Evolutionary conservation across 2,888 invertebrate species (phyloP).

Genomic region (Strigamia transsilvanica): DNA sequence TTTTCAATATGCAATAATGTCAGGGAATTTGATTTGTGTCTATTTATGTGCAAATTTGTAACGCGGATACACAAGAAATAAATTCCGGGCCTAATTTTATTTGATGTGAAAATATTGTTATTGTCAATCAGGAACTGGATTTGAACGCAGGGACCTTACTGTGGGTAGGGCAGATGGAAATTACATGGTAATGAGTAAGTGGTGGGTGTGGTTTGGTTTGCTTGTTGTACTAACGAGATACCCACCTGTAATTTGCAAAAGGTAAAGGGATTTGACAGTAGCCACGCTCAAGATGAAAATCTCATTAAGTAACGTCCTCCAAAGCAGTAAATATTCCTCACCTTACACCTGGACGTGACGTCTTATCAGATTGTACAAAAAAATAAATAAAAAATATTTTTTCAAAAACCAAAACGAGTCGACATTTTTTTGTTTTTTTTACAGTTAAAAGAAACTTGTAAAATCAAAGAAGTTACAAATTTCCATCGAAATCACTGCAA

Average conservation of each 20-base stretch:
- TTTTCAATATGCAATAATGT: conserved; percentile 37
- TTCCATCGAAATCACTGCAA: too few species aligned
- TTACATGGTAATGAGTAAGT: conserved; percentile 44
- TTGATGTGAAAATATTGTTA: conserved; percentile 21
- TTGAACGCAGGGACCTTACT: not conserved
- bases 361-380: conserved; percentile 30
- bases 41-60: conserved; percentile 39
- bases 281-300: conserved; percentile 39
- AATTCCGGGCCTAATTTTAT: not conserved
- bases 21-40: not conserved
- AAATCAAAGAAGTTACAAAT: too few species aligned
- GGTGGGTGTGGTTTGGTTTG: conserved; percentile 38
- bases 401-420: not conserved
- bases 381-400: not conserved
- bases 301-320: conserved; percentile 39
- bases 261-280: conserved; percentile 42
- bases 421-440: not conserved
- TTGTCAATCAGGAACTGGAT: conserved; percentile 18
- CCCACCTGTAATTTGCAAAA: conserved; percentile 42
- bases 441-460: not conserved
- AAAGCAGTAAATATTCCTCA: conserved; percentile 31
- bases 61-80: conserved; percentile 13
- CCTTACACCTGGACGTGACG: conserved; percentile 29
- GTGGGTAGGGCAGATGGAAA: conserved; percentile 32
- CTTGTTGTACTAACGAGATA: conserved; percentile 40